A percentile compares a stretch with the other conserved stretches of the same genome.
These are phyloP conservation scores for Montipora capricornis DNA, from an alignment of 64 coral and sea anemone genomes.

Conservation along the genomic window DNA sequence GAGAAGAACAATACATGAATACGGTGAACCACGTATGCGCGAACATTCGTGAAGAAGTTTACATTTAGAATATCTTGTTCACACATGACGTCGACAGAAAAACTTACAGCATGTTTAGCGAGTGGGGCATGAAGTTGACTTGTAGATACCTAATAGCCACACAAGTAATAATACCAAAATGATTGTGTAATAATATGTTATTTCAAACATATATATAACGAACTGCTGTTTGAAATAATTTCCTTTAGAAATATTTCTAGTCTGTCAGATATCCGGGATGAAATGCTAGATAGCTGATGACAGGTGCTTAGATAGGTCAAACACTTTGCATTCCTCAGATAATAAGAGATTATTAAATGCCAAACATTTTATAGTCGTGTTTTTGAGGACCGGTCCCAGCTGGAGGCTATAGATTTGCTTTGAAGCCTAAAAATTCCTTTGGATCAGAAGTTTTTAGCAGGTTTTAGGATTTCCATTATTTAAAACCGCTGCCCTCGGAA, in stretches of 20 bases:
- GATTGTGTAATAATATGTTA: background rate
- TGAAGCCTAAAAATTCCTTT: background rate
- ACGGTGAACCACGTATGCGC: too few relatives aligned
- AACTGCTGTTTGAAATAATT: background rate
- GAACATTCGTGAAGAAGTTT: too few relatives aligned
- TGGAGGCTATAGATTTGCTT: background rate
- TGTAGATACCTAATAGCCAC: background rate
- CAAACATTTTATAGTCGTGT: conserved; percentile 4
- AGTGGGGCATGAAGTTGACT: background rate
- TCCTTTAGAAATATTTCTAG: conserved; percentile 34
- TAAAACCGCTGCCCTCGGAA: background rate
- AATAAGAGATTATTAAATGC: conserved; percentile 36
- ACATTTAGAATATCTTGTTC: too few relatives aligned
- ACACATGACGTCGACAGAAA: too few relatives aligned
- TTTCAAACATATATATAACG: background rate
- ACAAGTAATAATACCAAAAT: too few relatives aligned
- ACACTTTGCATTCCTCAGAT: conserved; percentile 25
- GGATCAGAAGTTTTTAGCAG: background rate
- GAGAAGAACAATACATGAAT: too few relatives aligned
- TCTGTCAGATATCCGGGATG: conserved; percentile 34
- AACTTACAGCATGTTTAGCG: too few relatives aligned
- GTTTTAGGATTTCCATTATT: background rate
- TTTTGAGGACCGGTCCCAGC: background rate
- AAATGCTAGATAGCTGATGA: conserved; percentile 15
- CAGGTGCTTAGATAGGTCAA: background rate